These are phyloP conservation scores for Aphelenchoides besseyi DNA, from an alignment of 1,140 invertebrate species.

Conservation along the genomic window DNA sequence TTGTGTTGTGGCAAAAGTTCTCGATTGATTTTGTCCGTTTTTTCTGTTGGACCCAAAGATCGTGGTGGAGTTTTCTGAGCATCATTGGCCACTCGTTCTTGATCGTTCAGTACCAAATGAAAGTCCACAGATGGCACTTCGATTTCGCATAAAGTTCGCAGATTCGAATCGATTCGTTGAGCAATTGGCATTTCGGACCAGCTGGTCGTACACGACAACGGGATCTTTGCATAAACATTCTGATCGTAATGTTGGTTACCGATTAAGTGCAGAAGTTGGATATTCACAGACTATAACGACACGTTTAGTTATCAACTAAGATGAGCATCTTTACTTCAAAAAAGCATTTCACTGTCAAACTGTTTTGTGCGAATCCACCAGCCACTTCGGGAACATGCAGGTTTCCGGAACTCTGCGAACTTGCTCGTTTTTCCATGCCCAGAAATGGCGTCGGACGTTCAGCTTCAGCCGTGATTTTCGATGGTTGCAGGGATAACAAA, in stretches of 20 bases:
- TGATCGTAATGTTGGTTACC: conserved; percentile 32
- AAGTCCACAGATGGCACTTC: not conserved
- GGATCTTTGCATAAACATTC: conserved; percentile 43
- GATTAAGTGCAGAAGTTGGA: conserved; percentile 42
- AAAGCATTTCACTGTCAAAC: not conserved
- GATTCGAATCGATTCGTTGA: conserved; percentile 9
- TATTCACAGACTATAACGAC: conserved; percentile 21
- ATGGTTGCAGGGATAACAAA: not conserved
- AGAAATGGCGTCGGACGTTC: not conserved
- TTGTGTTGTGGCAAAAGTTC: not conserved
- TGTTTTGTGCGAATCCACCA: not conserved
- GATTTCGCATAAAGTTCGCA: conserved; percentile 7
- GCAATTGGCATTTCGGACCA: conserved; percentile 33
- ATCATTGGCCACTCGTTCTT: not conserved
- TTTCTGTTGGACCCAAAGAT: not conserved
- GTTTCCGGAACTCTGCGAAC: not conserved
- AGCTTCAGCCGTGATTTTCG: not conserved
- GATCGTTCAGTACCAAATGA: not conserved
- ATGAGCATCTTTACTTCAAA: not conserved
- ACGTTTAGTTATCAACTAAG: conserved; percentile 20
- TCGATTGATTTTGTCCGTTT: not conserved
- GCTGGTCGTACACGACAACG: conserved; percentile 38
- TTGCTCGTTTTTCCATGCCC: not conserved
- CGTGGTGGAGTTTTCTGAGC: not conserved
- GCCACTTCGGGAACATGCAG: not conserved